Percentiles rank a stretch among this genome's conserved stretches.
Conservation (phyloP, 2,113 vertebrate genomes). For the Tachycineta bicolor region DNA sequence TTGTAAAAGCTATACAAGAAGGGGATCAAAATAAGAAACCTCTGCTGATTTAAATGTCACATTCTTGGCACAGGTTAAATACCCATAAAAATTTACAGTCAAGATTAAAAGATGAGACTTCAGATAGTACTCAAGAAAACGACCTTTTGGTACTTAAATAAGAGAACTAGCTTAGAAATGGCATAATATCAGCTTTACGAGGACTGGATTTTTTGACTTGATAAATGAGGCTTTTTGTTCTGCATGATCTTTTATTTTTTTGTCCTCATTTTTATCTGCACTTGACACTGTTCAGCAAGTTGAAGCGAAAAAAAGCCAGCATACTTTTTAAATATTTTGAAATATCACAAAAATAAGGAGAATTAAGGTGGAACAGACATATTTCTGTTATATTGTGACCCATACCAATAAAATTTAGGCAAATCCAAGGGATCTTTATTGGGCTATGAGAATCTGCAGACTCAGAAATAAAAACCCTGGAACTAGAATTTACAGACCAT, state of each 20-base stretch:
- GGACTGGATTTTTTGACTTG: neutral
- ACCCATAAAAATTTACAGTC: constrained; percentile 23
- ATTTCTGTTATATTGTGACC: neutral
- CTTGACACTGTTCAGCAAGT: neutral
- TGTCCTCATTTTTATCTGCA: neutral
- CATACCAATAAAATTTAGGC: neutral
- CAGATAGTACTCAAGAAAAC: constrained; percentile 18
- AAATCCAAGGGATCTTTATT: neutral
- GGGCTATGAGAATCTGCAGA: neutral
- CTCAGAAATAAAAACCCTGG: neutral
- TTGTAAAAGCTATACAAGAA: constrained; percentile 23
- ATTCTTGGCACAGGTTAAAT: constrained; percentile 22
- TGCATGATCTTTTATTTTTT: neutral
- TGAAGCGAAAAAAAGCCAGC: neutral
- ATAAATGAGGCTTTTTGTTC: neutral
- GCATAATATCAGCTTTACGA: neutral
- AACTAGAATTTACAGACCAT: neutral
- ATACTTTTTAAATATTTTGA: neutral
- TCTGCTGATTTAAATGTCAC: constrained; percentile 31
- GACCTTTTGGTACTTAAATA: neutral
- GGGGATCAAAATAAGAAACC: constrained; percentile 24
- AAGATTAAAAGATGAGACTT: constrained; percentile 27
- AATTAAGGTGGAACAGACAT: neutral
- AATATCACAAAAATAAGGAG: neutral
- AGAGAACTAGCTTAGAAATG: neutral